These are phyloP conservation scores for Odontocerum albicorne DNA, from an alignment of 2,888 invertebrate species.

Conservation along the genomic window DNA sequence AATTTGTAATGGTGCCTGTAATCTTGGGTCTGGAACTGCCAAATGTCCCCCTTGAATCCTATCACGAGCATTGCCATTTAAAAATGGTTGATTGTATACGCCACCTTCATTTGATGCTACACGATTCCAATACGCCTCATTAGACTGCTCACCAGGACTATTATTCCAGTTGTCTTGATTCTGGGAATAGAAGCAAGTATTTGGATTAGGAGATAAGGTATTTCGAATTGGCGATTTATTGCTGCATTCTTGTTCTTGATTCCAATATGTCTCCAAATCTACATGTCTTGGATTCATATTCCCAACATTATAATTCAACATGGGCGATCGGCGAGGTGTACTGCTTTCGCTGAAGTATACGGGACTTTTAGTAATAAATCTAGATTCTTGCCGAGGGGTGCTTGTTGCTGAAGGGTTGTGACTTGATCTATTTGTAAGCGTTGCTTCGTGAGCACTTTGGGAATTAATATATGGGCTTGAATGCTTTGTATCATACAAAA, in stretches of 20 bases:
- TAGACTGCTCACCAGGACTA: slow-evolving; percentile 27
- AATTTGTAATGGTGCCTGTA: slow-evolving; percentile 61
- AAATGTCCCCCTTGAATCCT: slow-evolving; percentile 40
- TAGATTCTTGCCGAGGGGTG: slow-evolving; percentile 48
- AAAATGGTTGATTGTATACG: slow-evolving; percentile 36
- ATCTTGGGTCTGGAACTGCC: slow-evolving; percentile 46
- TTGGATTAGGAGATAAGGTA: slow-evolving; percentile 39
- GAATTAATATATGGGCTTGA: background rate
- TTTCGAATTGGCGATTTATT: slow-evolving; percentile 47
- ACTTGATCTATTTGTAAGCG: slow-evolving; percentile 22
- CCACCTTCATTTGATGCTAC: slow-evolving; percentile 28
- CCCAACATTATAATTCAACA: slow-evolving; percentile 55
- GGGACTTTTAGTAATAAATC: slow-evolving; percentile 48
- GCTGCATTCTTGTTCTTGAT: slow-evolving; percentile 44
- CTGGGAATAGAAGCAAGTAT: slow-evolving; percentile 35
- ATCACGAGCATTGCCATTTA: slow-evolving; percentile 47
- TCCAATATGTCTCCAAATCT: slow-evolving; percentile 52
- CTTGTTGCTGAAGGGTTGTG: slow-evolving; percentile 42
- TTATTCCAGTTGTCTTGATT: slow-evolving; percentile 34
- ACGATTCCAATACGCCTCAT: slow-evolving; percentile 27
- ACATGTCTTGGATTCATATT: slow-evolving; percentile 57
- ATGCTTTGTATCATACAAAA: slow-evolving; percentile 9
- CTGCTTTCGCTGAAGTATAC: slow-evolving; percentile 53
- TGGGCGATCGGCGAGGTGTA: slow-evolving; percentile 52
- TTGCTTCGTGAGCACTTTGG: slow-evolving; percentile 10